Base-by-base conservation (phyloP, 2,888 invertebrate genomes). In the Proisotoma minuta region DNA sequence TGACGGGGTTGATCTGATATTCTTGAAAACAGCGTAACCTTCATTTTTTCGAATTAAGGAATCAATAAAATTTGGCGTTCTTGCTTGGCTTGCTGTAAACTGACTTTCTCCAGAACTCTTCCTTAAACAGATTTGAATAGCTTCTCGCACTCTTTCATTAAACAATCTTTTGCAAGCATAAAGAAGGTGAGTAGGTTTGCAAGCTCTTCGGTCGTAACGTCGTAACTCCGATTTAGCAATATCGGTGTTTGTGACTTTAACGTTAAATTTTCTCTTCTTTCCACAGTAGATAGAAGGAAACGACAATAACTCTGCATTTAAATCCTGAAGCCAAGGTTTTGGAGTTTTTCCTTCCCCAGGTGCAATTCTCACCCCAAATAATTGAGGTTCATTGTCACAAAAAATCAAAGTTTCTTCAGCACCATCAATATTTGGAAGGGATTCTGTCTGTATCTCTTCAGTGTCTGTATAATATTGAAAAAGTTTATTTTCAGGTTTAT, bases 181-280 rank as follows among this genome's bases (percentile, higher is more conserved):
- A 1, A 66, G 28, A n/a, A 66, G 28, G 26, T 63, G 58, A 23
- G 22, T 24, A 2, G 59, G 51, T 1, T 10, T 24, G 22, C 49
- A 49, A 20, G 24, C 27, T 27, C 63, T 40, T 24, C 63, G 48
- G 50, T 62, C 62, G 40, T 58, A 58, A 2, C 48, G 12, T 43
- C 65, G 20, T 2, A 57, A n/a, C 57, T 65, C 65, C 1, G 63
- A 62, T 34, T 59, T 62, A 1, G 57, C 60, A 59, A 65, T 60
- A 22, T 68, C 68, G 10, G 60, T 50, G 20, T 57, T 57, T 0
- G 65, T 59, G 10, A 58, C 10, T 5, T 34, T 60, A 2, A 22
- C 12, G 1, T 12, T 24, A 18, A 52, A 26, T 2, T 39, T 39
- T n/a, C 47, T 3, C 23, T 20, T 23, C 5, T 23, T 10, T 1